Evolutionary conservation across 2,113 vertebrate genomes (phyloP), one percentile per base, ranked within the genome.

Genomic region (Entomyzon cyanotis): DNA sequence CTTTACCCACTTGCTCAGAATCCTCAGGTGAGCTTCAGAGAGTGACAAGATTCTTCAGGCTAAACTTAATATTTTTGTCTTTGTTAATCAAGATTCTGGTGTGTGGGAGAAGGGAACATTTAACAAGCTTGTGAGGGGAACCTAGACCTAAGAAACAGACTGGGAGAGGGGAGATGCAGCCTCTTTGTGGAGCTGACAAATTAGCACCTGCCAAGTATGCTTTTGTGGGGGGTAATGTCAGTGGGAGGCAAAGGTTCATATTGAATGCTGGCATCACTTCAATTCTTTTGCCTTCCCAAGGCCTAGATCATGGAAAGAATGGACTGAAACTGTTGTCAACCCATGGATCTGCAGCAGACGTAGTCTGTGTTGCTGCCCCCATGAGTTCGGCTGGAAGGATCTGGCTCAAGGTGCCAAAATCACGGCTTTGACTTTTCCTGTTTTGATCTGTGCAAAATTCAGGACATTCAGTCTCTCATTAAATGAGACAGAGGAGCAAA

Each of bases 121-220:
- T 39, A 68, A 35, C 22, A 27, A 64, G 25, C 19, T 82, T 41
- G 19, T 30, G 44, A 49, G 19, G 35, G 39, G 25, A 89, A 33
- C 31, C 7, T 59, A 16, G n/a, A 46, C 18, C 52, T 74, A 25
- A 62, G 33, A 37, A 23, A 23, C 8, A 64, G 60, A 25, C 28
- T 30, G n/a, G 71, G 62, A 12, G 16, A 19, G 5, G 22, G 5
- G 16, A 69, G 59, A 22, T 49, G 28, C 4, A 69, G 8, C 19
- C 8, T 39, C 62, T 88, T 50, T 52, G n/a, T 86, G 42, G 41
- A 50, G 20, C n/a, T 60, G 75, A 56, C 8, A 25, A 44, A 63
- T 68, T 44, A n/a, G 35, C 17, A 39, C 15, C 8, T 35, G 28
- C 24, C 0, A 0, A 53, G 28, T 6, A 7, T 21, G 5, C 24